These are phyloP conservation scores for Diorhabda sublineata DNA, from an alignment of 1,140 invertebrate genomes.

Conservation along the genomic window DNA sequence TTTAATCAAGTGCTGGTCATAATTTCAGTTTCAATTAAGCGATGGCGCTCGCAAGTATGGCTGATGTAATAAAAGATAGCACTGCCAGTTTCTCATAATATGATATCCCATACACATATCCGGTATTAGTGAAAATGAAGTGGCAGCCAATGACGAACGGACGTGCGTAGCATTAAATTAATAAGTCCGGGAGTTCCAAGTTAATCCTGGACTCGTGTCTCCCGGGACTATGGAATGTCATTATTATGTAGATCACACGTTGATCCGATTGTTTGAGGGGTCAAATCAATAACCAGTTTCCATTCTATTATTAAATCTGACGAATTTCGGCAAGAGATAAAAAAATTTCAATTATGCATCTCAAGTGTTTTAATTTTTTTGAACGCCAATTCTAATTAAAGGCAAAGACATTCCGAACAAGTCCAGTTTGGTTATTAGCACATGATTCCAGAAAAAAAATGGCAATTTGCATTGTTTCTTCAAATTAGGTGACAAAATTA, in stretches of 20 bases:
- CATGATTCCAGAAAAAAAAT: no score
- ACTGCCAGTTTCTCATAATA: conserved; percentile 41
- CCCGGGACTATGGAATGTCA: conserved; percentile 39
- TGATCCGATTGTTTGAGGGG: conserved; percentile 26
- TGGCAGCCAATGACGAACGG: conserved; percentile 45
- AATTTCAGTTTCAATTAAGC: conserved; percentile 43
- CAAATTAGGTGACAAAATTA: no score
- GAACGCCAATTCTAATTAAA: no score
- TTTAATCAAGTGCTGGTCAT: conserved; percentile 31
- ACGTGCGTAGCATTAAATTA: conserved; percentile 47
- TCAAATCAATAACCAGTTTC: conserved; percentile 37
- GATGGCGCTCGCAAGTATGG: conserved; percentile 19
- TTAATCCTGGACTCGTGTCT: conserved; percentile 44
- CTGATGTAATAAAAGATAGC: conserved; percentile 40
- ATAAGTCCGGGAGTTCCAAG: conserved; percentile 40
- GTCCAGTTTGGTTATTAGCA: no score
- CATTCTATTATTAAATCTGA: conserved; percentile 15
- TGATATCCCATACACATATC: conserved; percentile 36
- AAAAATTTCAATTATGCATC: neutral
- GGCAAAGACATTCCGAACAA: no score
- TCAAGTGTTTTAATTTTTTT: no score
- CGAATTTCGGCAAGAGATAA: neutral
- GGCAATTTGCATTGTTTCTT: no score
- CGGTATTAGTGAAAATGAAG: conserved; percentile 38
- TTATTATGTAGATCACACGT: conserved; percentile 46